Percentiles rank a stretch among this genome's conserved stretches.
These are phyloP conservation scores for Poeciliopsis retropinna DNA, from an alignment of 2,113 vertebrate genomes.

Conservation along the genomic window DNA sequence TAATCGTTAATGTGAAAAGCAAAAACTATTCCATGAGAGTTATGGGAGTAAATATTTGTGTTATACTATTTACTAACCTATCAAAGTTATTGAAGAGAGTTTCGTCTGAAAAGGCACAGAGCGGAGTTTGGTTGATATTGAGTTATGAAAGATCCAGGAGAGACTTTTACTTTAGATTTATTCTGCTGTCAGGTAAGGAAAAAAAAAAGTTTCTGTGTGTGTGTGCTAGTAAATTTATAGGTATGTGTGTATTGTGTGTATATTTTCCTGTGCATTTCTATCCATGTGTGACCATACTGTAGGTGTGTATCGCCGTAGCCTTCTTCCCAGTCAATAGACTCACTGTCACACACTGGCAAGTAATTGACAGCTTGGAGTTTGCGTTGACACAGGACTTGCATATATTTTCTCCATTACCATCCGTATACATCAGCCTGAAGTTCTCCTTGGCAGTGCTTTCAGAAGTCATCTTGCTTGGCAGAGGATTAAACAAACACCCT, in stretches of 20 bases:
- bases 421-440: slow-evolving; percentile 51
- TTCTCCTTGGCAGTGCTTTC: slow-evolving; percentile 49
- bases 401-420: slow-evolving; percentile 72
- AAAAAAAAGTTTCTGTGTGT: slow-evolving; percentile 9
- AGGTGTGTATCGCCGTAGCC: slow-evolving; percentile 56
- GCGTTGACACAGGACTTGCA: slow-evolving; percentile 72
- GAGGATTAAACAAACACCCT: slow-evolving; percentile 67
- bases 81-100: slow-evolving; percentile 47
- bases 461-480: slow-evolving; percentile 52
- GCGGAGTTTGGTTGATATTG: slow-evolving; percentile 53
- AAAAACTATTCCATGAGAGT: slow-evolving; percentile 11
- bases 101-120: slow-evolving; percentile 48
- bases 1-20: neutral
- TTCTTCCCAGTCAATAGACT: slow-evolving; percentile 69
- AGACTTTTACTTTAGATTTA: slow-evolving; percentile 61
- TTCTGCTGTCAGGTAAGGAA: slow-evolving; percentile 69
- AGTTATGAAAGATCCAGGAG: slow-evolving; percentile 65
- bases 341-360: slow-evolving; percentile 68
- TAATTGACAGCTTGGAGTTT: slow-evolving; percentile 78
- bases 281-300: slow-evolving; percentile 3
- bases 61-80: slow-evolving; percentile 35
- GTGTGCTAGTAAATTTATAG: neutral
- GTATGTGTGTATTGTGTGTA: slow-evolving; percentile 14
- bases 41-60: slow-evolving; percentile 40
- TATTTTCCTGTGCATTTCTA: slow-evolving; percentile 3